Base-by-base conservation (phyloP, 2,113 vertebrate species). In the Anarrhichthys ocellatus region DNA sequence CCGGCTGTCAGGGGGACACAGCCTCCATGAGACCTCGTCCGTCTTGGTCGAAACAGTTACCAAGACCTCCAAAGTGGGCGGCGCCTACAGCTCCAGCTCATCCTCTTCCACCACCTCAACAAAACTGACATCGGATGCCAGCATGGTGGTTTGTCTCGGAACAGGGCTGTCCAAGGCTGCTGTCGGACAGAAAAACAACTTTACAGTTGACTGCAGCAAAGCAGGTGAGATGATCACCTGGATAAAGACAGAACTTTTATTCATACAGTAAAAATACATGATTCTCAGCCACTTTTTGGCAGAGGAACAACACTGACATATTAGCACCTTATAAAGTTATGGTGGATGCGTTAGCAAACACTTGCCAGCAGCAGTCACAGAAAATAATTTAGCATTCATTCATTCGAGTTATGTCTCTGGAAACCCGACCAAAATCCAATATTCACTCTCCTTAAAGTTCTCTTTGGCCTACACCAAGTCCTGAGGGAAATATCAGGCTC, bases 191-290 rank as follows among this genome's bases (percentile, higher is more conserved):
- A 98, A 98, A 94, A 99, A 99, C 88, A 96, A 94, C 81, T 99
- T 99, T 86, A 97, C 96, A 0, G 97, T 99, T 20, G 97, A 99
- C 93, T 98, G 97, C 94, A 96, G 97, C 95, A 97, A 97, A 96
- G 98, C 98, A 89, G 97, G 98, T 96, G 82, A 95, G 93, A 83
- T 40, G 1, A 34, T 38, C 46, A 34, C 24, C 27, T 0, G 38
- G 18, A 11, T 11, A 22, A 18, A 42, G 52, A n/a, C 8, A 52
- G 8, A 42, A 9, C 9, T 18, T 34, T 17, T 13, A 18, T 62
- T 20, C 42, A 56, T 54, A 48, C 1, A 54, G 56, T 46, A 63
- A 72, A 46, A 76, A 27, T 17, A 56, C 22, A 14, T 66, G 73
- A 59, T 59, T 59, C 5, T 27, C 24, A 29, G 17, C 7, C 20